Conservation (phyloP, 2,113 vertebrate genomes). For the Xenotilapia leptura region DNA sequence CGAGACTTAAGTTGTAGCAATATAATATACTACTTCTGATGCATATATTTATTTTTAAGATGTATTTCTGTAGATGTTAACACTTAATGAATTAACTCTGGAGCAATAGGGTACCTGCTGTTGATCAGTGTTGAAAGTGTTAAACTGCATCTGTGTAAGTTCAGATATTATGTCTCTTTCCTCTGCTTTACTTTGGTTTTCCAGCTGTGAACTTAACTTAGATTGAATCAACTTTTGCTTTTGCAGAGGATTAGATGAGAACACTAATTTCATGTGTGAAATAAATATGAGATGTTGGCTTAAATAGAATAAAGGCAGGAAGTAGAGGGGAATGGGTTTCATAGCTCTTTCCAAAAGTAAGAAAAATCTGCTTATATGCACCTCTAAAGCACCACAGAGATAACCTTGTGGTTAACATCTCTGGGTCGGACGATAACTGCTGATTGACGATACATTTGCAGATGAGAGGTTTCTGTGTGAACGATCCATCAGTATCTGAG, state of each 20-base stretch:
- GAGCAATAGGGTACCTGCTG: not conserved
- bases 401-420: not conserved
- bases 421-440: not conserved
- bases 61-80: constrained; percentile 26
- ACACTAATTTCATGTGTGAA: not conserved
- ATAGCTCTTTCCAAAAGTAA: not conserved
- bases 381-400: not conserved
- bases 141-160: not conserved
- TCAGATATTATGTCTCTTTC: not conserved
- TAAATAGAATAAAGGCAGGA: not conserved
- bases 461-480: not conserved
- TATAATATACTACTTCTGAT: constrained; percentile 39
- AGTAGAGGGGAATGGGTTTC: not conserved
- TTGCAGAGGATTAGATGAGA: not conserved
- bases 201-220: not conserved
- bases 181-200: not conserved
- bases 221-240: not conserved
- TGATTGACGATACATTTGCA: not conserved
- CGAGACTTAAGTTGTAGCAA: constrained; percentile 18
- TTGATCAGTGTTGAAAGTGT: constrained; percentile 27
- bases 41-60: constrained; percentile 61
- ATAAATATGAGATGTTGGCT: not conserved
- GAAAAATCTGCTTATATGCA: not conserved
- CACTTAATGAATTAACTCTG: constrained; percentile 12
- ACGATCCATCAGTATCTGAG: not conserved